These are phyloP conservation scores for Blennius ocellaris DNA, from an alignment of 2,113 vertebrate genomes.

Conservation along the genomic window DNA sequence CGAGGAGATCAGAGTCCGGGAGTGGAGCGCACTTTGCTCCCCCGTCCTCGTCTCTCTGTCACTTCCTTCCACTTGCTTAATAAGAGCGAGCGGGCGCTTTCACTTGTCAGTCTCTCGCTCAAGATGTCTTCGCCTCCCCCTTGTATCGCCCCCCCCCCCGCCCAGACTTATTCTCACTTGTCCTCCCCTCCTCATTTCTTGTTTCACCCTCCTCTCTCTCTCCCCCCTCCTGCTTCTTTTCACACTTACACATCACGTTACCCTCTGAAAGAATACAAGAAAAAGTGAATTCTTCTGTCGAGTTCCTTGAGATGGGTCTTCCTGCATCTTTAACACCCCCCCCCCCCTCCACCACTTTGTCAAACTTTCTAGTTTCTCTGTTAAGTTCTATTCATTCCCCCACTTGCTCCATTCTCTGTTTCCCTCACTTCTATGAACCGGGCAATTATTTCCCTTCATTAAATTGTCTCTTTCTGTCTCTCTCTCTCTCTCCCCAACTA, in stretches of 20 bases:
- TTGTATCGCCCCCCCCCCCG: slow-evolving; percentile 6
- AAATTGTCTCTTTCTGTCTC: slow-evolving; percentile 34
- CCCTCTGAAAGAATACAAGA: slow-evolving; percentile 11
- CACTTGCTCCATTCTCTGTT: not conserved
- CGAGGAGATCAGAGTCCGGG: slow-evolving; percentile 53
- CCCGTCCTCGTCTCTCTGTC: slow-evolving; percentile 15
- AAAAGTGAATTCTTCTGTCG: slow-evolving; percentile 9
- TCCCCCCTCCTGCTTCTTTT: slow-evolving; percentile 28
- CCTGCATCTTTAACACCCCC: not conserved
- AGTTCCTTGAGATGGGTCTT: not conserved
- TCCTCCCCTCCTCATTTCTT: slow-evolving; percentile 14
- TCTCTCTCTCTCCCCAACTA: slow-evolving; percentile 18
- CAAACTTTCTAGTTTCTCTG: not conserved
- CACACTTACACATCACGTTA: slow-evolving; percentile 43
- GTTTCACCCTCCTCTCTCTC: slow-evolving; percentile 12
- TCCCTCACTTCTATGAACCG: not conserved
- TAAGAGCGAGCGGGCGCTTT: slow-evolving; percentile 54
- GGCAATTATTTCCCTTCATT: slow-evolving; percentile 36
- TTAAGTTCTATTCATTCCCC: slow-evolving; percentile 6
- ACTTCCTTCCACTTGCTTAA: slow-evolving; percentile 41
- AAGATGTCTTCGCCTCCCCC: slow-evolving; percentile 26
- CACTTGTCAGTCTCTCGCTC: slow-evolving; percentile 23
- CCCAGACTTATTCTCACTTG: slow-evolving; percentile 27
- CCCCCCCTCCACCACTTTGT: not conserved
- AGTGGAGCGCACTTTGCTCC: slow-evolving; percentile 47